Evolutionary conservation across 1,140 invertebrate species (phyloP), one percentile per base, ranked within the genome.

Genomic region (Saccostrea glomerata): DNA sequence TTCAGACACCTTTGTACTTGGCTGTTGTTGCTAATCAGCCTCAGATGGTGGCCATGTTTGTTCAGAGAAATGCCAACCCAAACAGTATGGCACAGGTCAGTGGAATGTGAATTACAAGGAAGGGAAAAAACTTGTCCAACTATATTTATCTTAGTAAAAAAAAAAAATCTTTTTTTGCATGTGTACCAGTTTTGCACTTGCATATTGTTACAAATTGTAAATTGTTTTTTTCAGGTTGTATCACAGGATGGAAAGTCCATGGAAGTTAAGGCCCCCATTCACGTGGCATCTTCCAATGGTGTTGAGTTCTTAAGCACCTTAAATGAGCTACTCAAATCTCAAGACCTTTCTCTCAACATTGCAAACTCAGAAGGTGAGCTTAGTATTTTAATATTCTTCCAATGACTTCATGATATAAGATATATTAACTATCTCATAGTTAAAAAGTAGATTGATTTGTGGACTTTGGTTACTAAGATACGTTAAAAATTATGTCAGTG

Each of bases 51-150:
- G 96, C 97, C 93, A 96, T 97, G 88, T 95, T 97, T 66, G 96
- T 97, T 86, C 94, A 96, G 11, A 96, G 96, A 90, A 97, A 97
- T 2, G 97, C 97, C 0, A 96, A 97, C 92, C 95, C 97, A 4
- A 97, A 97, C 88, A 95, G 96, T 56, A 95, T 97, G 12, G 97
- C 97, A 92, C 95, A 96, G 95, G 97, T 97, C 95, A 95, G 95
- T 95, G 82, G 15, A 30, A 23, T 73, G 25, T 60, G 9, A 20
- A 7, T 47, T 47, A 47, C 5, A 1, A 47, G 47, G 47, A 47
- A 9, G 47, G 15, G 15, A 58, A 58, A 3, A 47, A 47, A 47
- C 47, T 9, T 47, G 47, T 47, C 2, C 5, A 47, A 47, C 47
- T 47, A 47, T 47, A 47, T 47, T 2, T 58, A 47, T 47, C 47